Percentiles rank a stretch among this genome's conserved stretches.
Evolutionary conservation across 2,888 invertebrate species (phyloP).

Genomic region (Mamestra brassicae): DNA sequence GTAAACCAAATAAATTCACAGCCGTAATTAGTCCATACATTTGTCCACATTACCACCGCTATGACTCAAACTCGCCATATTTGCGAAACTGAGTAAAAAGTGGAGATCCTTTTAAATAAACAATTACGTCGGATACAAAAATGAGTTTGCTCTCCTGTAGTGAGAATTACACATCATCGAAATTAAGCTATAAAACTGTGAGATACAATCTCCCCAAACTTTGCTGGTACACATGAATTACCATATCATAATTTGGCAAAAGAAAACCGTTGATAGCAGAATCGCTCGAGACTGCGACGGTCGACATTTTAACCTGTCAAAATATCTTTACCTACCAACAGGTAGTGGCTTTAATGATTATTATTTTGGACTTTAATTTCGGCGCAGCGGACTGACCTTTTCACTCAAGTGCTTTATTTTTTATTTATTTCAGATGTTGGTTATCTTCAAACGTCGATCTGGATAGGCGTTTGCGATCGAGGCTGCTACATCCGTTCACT

Average conservation of each 20-base stretch:
- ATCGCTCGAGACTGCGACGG: slow-evolving; percentile 26
- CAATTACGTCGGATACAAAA: slow-evolving; percentile 73
- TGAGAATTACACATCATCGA: slow-evolving; percentile 60
- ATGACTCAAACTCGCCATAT: slow-evolving; percentile 68
- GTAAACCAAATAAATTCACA: slow-evolving; percentile 69
- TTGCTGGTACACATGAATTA: slow-evolving; percentile 72
- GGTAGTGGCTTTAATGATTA: slow-evolving; percentile 83
- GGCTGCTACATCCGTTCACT: slow-evolving; percentile 88
- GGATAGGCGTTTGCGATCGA: slow-evolving; percentile 80
- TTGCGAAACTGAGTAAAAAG: slow-evolving; percentile 68
- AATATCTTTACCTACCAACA: slow-evolving; percentile 78
- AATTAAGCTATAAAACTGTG: slow-evolving; percentile 86
- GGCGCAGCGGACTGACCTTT: slow-evolving; percentile 86
- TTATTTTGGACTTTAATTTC: slow-evolving; percentile 87
- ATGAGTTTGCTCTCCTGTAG: slow-evolving; percentile 24
- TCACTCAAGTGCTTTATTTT: slow-evolving; percentile 83
- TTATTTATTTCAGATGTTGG: slow-evolving; percentile 81
- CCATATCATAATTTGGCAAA: slow-evolving; percentile 71
- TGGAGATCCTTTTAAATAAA: slow-evolving; percentile 71
- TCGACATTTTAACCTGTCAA: slow-evolving; percentile 82
- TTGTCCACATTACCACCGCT: slow-evolving; percentile 48
- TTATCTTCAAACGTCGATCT: slow-evolving; percentile 87
- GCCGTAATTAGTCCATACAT: slow-evolving; percentile 65
- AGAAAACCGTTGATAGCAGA: slow-evolving; percentile 68
- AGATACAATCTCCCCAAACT: slow-evolving; percentile 76